A percentile compares a stretch with the other conserved stretches of the same genome.
Conservation (phyloP, 2,797 vertebrate genomes). For the Pogonophryne albipinna region DNA sequence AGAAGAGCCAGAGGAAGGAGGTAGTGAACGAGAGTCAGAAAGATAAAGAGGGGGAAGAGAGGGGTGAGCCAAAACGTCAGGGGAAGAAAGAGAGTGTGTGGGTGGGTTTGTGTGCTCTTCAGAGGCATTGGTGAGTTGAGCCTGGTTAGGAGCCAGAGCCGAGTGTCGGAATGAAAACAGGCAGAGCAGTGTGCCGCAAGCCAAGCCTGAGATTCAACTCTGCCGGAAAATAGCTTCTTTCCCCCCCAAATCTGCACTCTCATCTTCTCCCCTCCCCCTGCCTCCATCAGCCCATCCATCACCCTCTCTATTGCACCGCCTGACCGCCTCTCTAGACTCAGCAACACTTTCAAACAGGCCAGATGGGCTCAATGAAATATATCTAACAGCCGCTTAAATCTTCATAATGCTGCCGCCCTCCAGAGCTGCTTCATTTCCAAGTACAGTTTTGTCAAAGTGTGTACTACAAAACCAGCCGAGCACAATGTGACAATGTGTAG, state of each 20-base stretch:
- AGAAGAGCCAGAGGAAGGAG: conserved; percentile 51
- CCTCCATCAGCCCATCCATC: conserved; percentile 61
- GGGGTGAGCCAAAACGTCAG: conserved; percentile 52
- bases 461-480: conserved; percentile 22
- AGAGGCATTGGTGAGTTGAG: conserved; percentile 47
- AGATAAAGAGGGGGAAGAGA: conserved; percentile 54
- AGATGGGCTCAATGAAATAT: conserved; percentile 70
- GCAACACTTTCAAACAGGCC: conserved; percentile 66
- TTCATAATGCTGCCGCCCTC: conserved; percentile 33
- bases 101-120: conserved; percentile 28
- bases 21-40: conserved; percentile 62
- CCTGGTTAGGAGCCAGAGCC: conserved; percentile 63
- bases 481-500: conserved; percentile 27
- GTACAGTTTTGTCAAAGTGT: conserved; percentile 24
- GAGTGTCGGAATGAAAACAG: conserved; percentile 77
- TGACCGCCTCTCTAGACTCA: conserved; percentile 64
- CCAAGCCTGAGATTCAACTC: conserved; percentile 76
- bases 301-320: conserved; percentile 50
- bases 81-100: conserved; percentile 23
- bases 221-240: conserved; percentile 61
- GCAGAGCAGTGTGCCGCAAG: conserved; percentile 75
- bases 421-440: conserved; percentile 41
- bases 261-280: conserved; percentile 62
- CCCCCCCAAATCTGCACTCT: conserved; percentile 75
- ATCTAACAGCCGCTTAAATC: conserved; percentile 52